Percentiles rank a stretch among this genome's conserved stretches.
These are phyloP conservation scores for Pterocles orientalis DNA, from an alignment of 2,113 vertebrate genomes.

Conservation along the genomic window DNA sequence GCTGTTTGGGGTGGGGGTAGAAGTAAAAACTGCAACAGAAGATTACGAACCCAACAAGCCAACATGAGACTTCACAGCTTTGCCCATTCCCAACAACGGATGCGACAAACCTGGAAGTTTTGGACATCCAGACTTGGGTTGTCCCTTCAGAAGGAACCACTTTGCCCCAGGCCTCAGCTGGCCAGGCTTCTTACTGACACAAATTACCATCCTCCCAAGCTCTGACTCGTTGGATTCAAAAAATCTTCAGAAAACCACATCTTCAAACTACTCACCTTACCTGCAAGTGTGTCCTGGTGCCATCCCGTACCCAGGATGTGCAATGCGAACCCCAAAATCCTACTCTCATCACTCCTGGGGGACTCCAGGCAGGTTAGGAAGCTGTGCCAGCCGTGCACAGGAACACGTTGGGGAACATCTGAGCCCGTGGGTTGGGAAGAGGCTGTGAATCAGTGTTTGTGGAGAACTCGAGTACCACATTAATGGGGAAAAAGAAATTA, in stretches of 20 bases:
- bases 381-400: accelerated
- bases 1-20: background rate
- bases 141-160: background rate
- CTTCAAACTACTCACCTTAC: background rate
- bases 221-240: background rate
- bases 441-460: no score
- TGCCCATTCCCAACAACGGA: background rate
- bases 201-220: background rate
- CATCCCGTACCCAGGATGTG: background rate
- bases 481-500: accelerated
- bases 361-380: accelerated
- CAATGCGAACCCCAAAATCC: accelerated
- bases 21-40: background rate
- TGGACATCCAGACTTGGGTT: background rate
- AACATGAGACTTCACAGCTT: background rate
- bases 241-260: accelerated
- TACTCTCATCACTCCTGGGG: accelerated
- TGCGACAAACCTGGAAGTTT: background rate
- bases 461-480: background rate
- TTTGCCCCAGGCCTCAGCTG: background rate
- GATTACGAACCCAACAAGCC: background rate
- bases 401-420: accelerated
- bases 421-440: background rate
- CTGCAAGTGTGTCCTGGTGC: accelerated
- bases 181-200: background rate